phyloP scores from a whole-genome alignment of 30 jellyfish, hydroid and myxozoan species.

The Phacellophora camtschatica region DNA sequence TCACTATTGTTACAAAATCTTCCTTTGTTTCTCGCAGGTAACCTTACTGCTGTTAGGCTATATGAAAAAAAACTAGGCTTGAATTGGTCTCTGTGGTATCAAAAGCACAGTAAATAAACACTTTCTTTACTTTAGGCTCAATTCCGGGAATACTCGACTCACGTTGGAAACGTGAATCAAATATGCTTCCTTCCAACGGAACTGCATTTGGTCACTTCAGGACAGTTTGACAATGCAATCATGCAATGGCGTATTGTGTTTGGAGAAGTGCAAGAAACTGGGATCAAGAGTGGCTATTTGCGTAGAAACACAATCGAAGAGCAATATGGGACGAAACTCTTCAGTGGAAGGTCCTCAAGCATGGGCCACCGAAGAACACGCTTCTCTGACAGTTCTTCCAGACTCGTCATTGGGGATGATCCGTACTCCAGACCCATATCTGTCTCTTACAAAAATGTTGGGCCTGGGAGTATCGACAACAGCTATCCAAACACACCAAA shows the following conservation, averaged over 20 bases:
- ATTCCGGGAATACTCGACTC: conserved; percentile 56
- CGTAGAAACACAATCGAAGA: conserved; percentile 24
- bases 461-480: conserved; percentile 4
- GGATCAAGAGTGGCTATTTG: conserved; percentile 11
- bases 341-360: conserved; percentile 16
- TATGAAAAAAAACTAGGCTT: no score
- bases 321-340: background rate
- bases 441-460: background rate
- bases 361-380: conserved; percentile 60
- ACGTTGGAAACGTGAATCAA: conserved; percentile 22
- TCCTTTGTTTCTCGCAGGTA: no score
- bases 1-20: no score
- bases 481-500: background rate
- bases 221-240: conserved; percentile 49
- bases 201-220: conserved; percentile 27
- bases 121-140: background rate
- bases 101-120: no score
- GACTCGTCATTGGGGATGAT: background rate
- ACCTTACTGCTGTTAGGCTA: no score
- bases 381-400: background rate
- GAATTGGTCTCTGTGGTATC: no score
- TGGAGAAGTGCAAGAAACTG: conserved; percentile 9
- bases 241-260: conserved; percentile 59
- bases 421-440: conserved; percentile 35
- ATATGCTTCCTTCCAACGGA: conserved; percentile 42